These are phyloP conservation scores for Hormaphis cornu DNA, from an alignment of 1,140 invertebrate genomes.

Conservation along the genomic window DNA sequence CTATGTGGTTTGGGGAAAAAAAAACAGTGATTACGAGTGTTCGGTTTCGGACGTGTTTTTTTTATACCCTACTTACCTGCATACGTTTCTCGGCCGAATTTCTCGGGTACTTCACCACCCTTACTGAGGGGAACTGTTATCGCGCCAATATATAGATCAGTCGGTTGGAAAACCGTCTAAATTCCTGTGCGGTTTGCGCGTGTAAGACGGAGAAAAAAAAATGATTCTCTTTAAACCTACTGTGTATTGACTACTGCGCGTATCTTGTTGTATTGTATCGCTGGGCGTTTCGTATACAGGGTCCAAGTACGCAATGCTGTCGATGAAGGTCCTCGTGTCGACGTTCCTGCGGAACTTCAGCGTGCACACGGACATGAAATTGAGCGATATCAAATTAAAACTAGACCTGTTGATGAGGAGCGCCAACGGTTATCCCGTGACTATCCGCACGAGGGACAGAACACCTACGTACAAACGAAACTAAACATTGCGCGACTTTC, in stretches of 20 bases:
- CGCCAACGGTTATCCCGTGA: conserved; percentile 33
- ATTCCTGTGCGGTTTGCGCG: too few relatives aligned
- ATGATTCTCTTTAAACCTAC: too few relatives aligned
- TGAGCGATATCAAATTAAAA: conserved; percentile 36
- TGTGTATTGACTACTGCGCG: not conserved
- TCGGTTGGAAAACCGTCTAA: too few relatives aligned
- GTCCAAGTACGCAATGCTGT: conserved; percentile 36
- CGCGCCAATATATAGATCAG: too few relatives aligned
- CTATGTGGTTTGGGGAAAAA: too few relatives aligned
- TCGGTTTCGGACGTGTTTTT: too few relatives aligned
- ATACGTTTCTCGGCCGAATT: too few relatives aligned
- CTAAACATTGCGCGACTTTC: conserved; percentile 32
- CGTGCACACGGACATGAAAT: conserved; percentile 34
- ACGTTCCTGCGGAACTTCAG: conserved; percentile 36
- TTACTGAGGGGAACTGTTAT: too few relatives aligned
- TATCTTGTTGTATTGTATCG: not conserved
- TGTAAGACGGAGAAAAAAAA: too few relatives aligned
- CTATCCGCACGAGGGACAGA: conserved; percentile 23
- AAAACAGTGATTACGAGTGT: too few relatives aligned
- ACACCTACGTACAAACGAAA: conserved; percentile 31
- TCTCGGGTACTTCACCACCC: too few relatives aligned
- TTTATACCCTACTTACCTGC: too few relatives aligned
- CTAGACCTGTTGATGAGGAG: conserved; percentile 35
- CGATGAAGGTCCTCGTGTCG: conserved; percentile 36
- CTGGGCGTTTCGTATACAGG: conserved; percentile 32